Percentiles rank a stretch among this genome's conserved stretches.
Conservation (phyloP, 2,888 invertebrate species). For the Thera britannica region DNA sequence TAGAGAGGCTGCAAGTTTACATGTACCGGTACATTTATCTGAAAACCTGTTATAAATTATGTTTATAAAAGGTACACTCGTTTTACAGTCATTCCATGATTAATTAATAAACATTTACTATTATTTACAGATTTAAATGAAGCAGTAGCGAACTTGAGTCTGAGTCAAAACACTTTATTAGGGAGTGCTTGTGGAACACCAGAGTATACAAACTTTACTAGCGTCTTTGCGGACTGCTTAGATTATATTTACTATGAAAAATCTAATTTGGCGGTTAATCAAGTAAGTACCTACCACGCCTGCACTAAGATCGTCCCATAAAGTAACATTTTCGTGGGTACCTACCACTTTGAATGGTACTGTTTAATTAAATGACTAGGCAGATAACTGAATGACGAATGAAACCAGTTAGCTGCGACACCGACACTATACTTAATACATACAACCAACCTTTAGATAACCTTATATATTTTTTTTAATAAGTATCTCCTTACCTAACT, state of each 20-base stretch:
- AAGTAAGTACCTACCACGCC: conserved; percentile 80
- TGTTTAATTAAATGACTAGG: too few relatives aligned
- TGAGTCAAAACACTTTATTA: conserved; percentile 87
- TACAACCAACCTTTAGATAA: too few relatives aligned
- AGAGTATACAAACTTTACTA: conserved; percentile 93
- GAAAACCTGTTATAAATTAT: too few relatives aligned
- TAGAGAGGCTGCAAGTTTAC: too few relatives aligned
- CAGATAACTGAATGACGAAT: too few relatives aligned
- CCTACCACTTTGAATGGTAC: too few relatives aligned
- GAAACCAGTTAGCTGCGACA: too few relatives aligned
- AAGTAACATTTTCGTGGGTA: too few relatives aligned
- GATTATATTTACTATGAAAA: conserved; percentile 96
- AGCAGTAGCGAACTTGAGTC: conserved; percentile 85
- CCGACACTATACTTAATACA: too few relatives aligned
- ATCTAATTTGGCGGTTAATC: conserved; percentile 85
- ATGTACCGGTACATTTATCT: too few relatives aligned
- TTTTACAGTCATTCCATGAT: too few relatives aligned
- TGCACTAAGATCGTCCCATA: background rate
- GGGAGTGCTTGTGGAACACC: conserved; percentile 94
- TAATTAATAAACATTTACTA: conserved; percentile 13
- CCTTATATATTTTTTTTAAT: background rate
- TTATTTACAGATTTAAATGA: conserved; percentile 86
- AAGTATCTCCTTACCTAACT: conserved; percentile 7
- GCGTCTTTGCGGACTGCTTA: conserved; percentile 92
- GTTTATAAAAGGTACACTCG: too few relatives aligned